A percentile compares a stretch with the other conserved stretches of the same genome.
Conservation (phyloP, 2,888 invertebrate genomes). For the Cecidostiba fungosa region DNA sequence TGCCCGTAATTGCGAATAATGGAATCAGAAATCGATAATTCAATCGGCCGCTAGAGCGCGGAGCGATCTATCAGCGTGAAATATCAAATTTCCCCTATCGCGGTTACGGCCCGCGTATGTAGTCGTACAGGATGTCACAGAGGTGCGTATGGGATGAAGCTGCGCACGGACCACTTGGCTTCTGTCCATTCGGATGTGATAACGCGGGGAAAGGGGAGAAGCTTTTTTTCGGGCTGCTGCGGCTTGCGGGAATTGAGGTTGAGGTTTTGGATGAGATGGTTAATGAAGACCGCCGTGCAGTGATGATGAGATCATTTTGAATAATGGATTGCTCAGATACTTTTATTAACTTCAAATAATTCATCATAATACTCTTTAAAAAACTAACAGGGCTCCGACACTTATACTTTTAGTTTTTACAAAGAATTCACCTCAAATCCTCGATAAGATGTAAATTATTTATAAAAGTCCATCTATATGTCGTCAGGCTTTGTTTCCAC, state of each 20-base stretch:
- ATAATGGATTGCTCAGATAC: too few species aligned
- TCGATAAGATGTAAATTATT: too few species aligned
- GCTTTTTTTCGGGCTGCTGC: not conserved
- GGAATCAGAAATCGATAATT: conserved; percentile 63
- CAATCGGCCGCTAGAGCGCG: conserved; percentile 33
- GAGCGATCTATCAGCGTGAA: conserved; percentile 61
- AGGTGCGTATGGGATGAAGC: not conserved
- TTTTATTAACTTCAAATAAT: too few species aligned
- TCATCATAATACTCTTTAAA: too few species aligned
- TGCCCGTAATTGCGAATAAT: conserved; percentile 56
- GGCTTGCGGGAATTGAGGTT: not conserved
- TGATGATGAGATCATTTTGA: too few species aligned
- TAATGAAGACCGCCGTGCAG: not conserved
- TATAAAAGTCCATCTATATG: too few species aligned
- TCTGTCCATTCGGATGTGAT: not conserved
- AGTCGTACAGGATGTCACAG: conserved; percentile 45
- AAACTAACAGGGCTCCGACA: too few species aligned
- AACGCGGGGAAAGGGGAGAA: not conserved
- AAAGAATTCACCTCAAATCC: too few species aligned
- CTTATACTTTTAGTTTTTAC: too few species aligned
- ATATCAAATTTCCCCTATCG: conserved; percentile 64
- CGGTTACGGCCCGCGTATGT: conserved; percentile 35
- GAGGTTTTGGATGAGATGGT: not conserved
- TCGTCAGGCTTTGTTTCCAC: too few species aligned
- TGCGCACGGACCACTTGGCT: conserved; percentile 3